Base-by-base conservation (phyloP, 2,888 invertebrate species). In the Isoperla grammatica region DNA sequence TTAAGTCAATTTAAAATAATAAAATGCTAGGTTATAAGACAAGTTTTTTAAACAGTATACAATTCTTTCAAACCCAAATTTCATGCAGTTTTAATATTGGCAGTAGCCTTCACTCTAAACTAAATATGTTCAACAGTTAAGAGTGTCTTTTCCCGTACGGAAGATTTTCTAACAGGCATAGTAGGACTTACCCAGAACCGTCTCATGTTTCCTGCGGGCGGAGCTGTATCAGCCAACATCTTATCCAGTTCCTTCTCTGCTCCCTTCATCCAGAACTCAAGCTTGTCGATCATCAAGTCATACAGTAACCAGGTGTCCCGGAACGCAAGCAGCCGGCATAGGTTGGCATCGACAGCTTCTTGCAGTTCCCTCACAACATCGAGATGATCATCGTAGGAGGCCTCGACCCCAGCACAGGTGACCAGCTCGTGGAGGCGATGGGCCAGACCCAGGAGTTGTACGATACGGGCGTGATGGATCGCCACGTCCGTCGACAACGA, bases 301-400 rank as follows among this genome's bases (percentile, higher is more conserved):
- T 90, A 91, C 15, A 80, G 82, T 3, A 80, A 76, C 91, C 90
- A 91, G 64, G 83, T 83, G 67, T 90, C 90, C 68, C 83, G 85
- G 73, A 91, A 92, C 0, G 86, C 83, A 17, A 86, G 75, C 12
- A 92, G 73, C 48, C 87, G 81, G 60, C 85, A 83, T 56, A 91
- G 71, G 65, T 88, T 86, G 0, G 81, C 79, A 35, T 88, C 86
- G 0, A 92, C 86, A 68, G 87, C 85, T 67, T 90, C 88, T 70
- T 88, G 87, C 20, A 91, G 76, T 68, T 83, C 84, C 0, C 86
- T 73, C 45, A 91, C 80, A 9, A 84, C 85, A 57, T 88, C 86
- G 23, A 90, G 74, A 1, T 87, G 83, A 63, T 84, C 82, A 15
- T 85, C 83, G 69, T 88, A 90, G 64, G 85, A 83, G 58, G 85